Base-by-base conservation (phyloP, 2,797 vertebrate genomes). In the Cuculus canorus region DNA sequence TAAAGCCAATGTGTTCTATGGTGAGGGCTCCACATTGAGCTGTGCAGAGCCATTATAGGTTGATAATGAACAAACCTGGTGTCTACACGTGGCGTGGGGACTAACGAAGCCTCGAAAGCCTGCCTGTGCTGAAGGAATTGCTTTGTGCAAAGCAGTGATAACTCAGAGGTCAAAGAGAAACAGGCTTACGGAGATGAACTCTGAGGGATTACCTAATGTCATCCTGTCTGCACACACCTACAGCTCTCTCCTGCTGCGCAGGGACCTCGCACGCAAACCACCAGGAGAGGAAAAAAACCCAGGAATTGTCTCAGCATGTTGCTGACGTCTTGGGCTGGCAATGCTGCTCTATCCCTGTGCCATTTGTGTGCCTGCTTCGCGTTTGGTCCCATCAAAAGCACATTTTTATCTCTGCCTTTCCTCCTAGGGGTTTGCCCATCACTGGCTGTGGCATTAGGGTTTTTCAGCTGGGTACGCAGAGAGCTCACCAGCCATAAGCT, bases 21-120 rank as follows among this genome's bases (percentile, higher is more conserved):
- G 41, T 4, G 54, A 11, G 27, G 23, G 61, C 32, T 54, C 32
- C 14, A 0, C 3, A 2, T 14, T 15, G 12, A 41, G 4, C 27
- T 21, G 1, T 11, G 48, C 76, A 61, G 32, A 70, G 70, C 24
- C 0, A 0, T 43, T 10, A 5, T 0, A 1, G 7, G 35, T 2
- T 12, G 60, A 30, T 50, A 17, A 56, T 3, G 7, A 48, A 6
- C 0, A 0, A 24, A 6, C 37, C 23, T 6, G 1, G 30, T 5
- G 45, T 1, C 5, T 24, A 17, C 11, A 2, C 16, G 56, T 16
- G 79, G 24, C 48, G 0, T 24, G 33, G 77, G 83, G 28, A 16
- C 66, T 17, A 33, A 21, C 0, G 3, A 27, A 43, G 45, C n/a
- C 64, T 65, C 6, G 1, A 32, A 45, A 41, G 48, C 54, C 8